Conservation (phyloP, 2,888 invertebrate genomes). For the Limenitis arthemis region DNA sequence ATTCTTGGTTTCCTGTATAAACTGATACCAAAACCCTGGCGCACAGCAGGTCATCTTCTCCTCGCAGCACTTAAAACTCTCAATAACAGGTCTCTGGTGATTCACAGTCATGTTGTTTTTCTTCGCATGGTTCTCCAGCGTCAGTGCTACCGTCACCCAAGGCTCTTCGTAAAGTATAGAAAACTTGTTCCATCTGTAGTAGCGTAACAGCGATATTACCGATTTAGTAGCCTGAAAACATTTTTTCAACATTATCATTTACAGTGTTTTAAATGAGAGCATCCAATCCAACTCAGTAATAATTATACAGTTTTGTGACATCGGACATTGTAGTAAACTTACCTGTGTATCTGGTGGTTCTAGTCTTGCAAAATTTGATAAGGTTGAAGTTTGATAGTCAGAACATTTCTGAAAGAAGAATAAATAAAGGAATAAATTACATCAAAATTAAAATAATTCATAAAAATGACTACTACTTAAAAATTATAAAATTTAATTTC, state of each 20-base stretch:
- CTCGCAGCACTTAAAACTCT: conserved; percentile 84
- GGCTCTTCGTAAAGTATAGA: conserved; percentile 88
- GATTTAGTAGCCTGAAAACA: conserved; percentile 88
- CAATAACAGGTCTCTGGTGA: conserved; percentile 79
- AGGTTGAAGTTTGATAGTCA: conserved; percentile 88
- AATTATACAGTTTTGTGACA: not conserved
- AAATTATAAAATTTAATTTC: no score
- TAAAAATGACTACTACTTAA: not conserved
- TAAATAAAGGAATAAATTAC: not conserved
- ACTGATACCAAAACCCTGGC: conserved; percentile 86
- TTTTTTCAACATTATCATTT: no score
- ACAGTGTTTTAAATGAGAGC: no score
- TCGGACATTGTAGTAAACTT: conserved; percentile 10
- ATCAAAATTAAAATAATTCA: not conserved
- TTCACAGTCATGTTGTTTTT: conserved; percentile 88
- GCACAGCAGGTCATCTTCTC: conserved; percentile 83
- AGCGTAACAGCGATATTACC: conserved; percentile 89
- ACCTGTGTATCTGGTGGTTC: conserved; percentile 96
- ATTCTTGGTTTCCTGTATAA: conserved; percentile 79
- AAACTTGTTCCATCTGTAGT: conserved; percentile 96
- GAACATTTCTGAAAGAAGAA: conserved; percentile 89
- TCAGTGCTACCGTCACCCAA: conserved; percentile 87
- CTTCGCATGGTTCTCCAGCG: conserved; percentile 82
- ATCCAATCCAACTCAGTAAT: not conserved
- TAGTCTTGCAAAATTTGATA: conserved; percentile 93